Base-by-base conservation (phyloP, 2,888 invertebrate genomes). In the Caradrina kadenii region DNA sequence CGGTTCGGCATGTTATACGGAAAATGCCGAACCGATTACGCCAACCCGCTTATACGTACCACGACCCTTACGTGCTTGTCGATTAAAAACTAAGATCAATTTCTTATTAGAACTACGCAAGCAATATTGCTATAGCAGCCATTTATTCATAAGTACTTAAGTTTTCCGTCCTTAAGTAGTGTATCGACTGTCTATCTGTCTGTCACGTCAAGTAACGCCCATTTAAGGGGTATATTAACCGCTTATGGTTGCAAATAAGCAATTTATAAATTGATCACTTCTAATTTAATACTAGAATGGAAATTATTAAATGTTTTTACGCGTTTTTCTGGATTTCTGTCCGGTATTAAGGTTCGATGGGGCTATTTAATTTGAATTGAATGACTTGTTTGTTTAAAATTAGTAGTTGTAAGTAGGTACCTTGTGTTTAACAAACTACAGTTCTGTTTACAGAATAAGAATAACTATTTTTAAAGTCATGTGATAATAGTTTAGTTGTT, bases 241-340 rank as follows among this genome's bases (percentile, higher is more conserved):
- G 87, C 89, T 90, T 93, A 92, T 89, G 91, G 93, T 93, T 92
- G 90, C 90, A 93, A 93, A 93, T 92, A 89, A 87, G 86, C 90
- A 89, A 91, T 93, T 93, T 93, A 93, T 92, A 91, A 90, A 88
- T 89, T 87, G 79, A 81, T 80, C 73, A 81, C 79, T 84, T 88
- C 89, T 87, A 87, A 88, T 88, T 88, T 63, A 72, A 76, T 39
- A 80, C 82, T 48, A 60, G 83, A 82, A 90, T 89, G 89, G 88
- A 82, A 88, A 89, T 92, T 90, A 92, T 92, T 92, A 91, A 89
- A 88, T 82, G 88, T 89, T 91, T 90, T 87, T 66, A 19, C 52
- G 4, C 8, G 48, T 61, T 69, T 78, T 62, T 55, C 61, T 77
- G 52, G 60, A 61, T 72, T 72, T 61, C 39, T 68, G 75, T 73